Conservation (phyloP, 2,113 vertebrate genomes). For the Eulemur macaco region DNA sequence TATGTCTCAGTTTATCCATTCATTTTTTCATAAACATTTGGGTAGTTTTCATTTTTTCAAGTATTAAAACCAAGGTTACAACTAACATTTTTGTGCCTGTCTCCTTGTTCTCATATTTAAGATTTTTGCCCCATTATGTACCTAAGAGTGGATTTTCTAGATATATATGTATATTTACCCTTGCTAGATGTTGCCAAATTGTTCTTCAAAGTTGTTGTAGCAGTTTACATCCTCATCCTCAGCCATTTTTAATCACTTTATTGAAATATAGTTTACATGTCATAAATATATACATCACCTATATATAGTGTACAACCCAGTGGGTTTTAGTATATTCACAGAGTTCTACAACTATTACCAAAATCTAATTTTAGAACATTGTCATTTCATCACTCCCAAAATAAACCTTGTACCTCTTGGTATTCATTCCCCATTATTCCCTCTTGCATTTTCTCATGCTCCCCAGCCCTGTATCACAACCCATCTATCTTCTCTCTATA, state of each 20-base stretch:
- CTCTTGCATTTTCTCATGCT: background rate
- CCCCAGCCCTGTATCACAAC: background rate
- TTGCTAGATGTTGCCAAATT: background rate
- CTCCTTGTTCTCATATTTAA: background rate
- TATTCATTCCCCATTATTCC: background rate
- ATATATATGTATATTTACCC: background rate
- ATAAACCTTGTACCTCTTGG: background rate
- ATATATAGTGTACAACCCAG: background rate
- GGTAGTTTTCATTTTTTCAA: background rate
- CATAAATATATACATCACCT: background rate
- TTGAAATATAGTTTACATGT: background rate
- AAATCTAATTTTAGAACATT: conserved; percentile 1
- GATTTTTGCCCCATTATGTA: background rate
- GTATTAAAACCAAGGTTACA: background rate
- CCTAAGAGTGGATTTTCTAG: background rate
- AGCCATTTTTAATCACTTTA: conserved; percentile 20
- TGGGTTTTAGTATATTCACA: background rate
- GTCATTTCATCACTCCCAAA: background rate
- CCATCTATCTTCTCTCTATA: background rate
- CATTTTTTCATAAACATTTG: conserved; percentile 25
- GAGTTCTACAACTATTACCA: background rate
- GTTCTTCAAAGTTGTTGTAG: background rate
- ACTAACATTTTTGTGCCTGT: background rate
- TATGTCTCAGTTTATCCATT: background rate
- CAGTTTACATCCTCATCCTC: background rate